Percentiles rank a stretch among this genome's conserved stretches.
Evolutionary conservation across 2,888 invertebrate species (phyloP).

Genomic region (Xestia xanthographa): DNA sequence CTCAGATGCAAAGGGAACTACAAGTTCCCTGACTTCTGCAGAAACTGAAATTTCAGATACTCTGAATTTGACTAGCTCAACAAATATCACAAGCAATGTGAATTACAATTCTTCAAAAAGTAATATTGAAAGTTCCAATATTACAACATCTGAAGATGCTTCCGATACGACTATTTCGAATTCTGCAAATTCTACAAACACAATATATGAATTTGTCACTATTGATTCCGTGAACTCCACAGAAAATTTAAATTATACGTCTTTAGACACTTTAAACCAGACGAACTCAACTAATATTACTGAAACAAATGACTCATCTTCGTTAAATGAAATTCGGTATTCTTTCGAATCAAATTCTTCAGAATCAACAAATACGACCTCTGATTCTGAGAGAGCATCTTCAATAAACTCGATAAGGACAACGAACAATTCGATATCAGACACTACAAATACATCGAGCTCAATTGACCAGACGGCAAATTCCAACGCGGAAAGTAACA

Average conservation of each 20-base stretch:
- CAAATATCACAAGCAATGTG: conserved; percentile 16
- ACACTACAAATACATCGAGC: conserved; percentile 31
- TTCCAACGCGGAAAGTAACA: not conserved
- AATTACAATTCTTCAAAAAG: conserved; percentile 26
- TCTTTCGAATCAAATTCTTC: conserved; percentile 31
- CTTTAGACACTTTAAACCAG: conserved; percentile 20
- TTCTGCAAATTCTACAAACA: conserved; percentile 19
- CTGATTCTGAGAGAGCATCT: conserved; percentile 7
- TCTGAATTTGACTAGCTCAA: conserved; percentile 33
- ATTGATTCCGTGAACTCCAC: conserved; percentile 26
- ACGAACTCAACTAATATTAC: conserved; percentile 22
- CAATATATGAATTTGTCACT: conserved; percentile 8
- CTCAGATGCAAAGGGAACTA: conserved; percentile 21
- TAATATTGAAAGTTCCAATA: conserved; percentile 11
- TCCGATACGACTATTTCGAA: conserved; percentile 5
- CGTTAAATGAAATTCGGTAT: not conserved
- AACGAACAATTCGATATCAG: conserved; percentile 20
- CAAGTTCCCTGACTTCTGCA: conserved; percentile 18
- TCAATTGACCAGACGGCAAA: conserved; percentile 4
- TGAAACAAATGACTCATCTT: conserved; percentile 4
- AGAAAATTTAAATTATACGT: conserved; percentile 24
- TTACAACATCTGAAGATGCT: conserved; percentile 24
- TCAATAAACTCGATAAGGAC: conserved; percentile 14
- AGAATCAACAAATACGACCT: conserved; percentile 11
- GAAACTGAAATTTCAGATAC: conserved; percentile 31